These are phyloP conservation scores for Globicephala melas DNA, from an alignment of 2,113 vertebrate genomes.

Conservation along the genomic window DNA sequence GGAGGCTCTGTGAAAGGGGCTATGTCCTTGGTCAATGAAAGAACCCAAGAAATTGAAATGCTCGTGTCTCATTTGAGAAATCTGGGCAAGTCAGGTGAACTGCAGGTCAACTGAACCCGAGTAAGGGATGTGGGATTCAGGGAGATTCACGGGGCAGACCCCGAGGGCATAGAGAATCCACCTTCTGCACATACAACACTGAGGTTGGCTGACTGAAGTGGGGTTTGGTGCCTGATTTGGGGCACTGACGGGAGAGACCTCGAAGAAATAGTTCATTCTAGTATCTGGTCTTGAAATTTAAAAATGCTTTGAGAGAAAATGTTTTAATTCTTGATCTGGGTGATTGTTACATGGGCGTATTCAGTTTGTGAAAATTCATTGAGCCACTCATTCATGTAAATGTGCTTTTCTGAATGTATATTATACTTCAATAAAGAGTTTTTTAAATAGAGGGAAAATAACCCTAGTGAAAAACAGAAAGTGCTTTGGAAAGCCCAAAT, in stretches of 20 bases:
- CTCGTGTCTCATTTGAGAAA: background rate
- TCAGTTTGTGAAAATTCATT: background rate
- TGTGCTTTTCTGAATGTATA: background rate
- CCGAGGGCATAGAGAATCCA: background rate
- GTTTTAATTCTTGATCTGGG: background rate
- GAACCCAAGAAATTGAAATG: background rate
- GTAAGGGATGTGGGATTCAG: background rate
- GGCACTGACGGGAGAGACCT: background rate
- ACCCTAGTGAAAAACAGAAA: background rate
- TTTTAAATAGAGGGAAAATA: constrained; percentile 14
- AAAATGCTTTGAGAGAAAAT: background rate
- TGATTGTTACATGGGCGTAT: background rate
- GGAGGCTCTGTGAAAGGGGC: background rate
- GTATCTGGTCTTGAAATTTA: background rate
- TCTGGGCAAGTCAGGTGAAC: too few relatives aligned
- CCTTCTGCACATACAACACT: fast-evolving
- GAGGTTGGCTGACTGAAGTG: background rate
- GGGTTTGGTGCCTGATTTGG: too few relatives aligned
- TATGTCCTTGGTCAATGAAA: background rate
- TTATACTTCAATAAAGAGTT: background rate
- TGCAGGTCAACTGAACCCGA: background rate
- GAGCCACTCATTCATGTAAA: background rate
- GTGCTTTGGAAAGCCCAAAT: background rate
- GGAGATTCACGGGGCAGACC: background rate
- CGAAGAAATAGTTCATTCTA: background rate